Conservation (phyloP, 2,888 invertebrate genomes). For the Muschampia plurimacula region DNA sequence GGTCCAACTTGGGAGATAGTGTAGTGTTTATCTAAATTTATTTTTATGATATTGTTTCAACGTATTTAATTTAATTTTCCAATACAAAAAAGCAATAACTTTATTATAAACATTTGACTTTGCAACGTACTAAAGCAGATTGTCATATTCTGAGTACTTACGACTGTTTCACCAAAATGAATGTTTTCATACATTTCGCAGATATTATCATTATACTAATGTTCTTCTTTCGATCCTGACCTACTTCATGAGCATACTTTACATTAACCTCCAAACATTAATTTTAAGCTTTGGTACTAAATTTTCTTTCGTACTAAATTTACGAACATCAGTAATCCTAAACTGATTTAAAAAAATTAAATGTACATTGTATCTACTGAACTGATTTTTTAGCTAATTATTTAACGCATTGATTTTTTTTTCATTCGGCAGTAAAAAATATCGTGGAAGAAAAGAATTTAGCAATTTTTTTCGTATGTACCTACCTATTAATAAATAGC, state of each 20-base stretch:
- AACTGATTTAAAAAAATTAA: too few species aligned
- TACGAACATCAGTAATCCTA: not conserved
- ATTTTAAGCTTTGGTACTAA: not conserved
- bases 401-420: too few species aligned
- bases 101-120: not conserved
- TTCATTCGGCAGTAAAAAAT: too few species aligned
- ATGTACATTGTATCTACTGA: too few species aligned
- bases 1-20: too few species aligned
- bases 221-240: constrained; percentile 5
- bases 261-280: not conserved
- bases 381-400: too few species aligned
- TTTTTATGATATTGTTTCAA: too few species aligned
- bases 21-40: too few species aligned
- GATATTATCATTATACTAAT: constrained; percentile 16
- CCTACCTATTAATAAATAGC: too few species aligned
- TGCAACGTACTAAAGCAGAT: not conserved
- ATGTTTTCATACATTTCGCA: constrained; percentile 2
- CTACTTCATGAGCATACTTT: not conserved
- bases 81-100: not conserved
- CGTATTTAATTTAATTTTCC: too few species aligned
- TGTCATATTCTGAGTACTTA: not conserved
- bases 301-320: not conserved
- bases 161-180: constrained; percentile 3
- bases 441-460: too few species aligned
- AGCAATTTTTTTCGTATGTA: too few species aligned